A percentile compares a stretch with the other conserved stretches of the same genome.
Conservation (phyloP, 37 sponge, comb jelly and placozoan genomes). For the Bolinopsis microptera region DNA sequence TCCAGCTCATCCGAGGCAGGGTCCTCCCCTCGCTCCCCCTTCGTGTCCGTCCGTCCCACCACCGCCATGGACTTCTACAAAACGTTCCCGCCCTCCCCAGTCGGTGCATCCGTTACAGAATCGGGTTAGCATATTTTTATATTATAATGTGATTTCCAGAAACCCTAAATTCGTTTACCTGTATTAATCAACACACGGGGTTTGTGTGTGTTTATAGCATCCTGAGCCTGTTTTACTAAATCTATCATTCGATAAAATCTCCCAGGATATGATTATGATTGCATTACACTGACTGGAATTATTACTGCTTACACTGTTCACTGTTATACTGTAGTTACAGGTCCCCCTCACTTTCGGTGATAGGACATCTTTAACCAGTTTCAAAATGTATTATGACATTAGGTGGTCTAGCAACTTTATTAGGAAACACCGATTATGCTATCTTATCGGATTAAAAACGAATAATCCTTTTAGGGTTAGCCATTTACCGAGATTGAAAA, state of each 20-base stretch:
- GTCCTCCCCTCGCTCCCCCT: constrained; percentile 38
- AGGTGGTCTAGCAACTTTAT: constrained; percentile 49
- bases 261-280: constrained; percentile 51
- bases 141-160: constrained; percentile 56
- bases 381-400: constrained; percentile 65
- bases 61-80: constrained; percentile 63
- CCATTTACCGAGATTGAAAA: constrained; percentile 46
- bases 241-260: constrained; percentile 49
- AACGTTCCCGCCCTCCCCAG: constrained; percentile 9
- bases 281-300: constrained; percentile 26
- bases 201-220: constrained; percentile 35
- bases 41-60: constrained; percentile 19
- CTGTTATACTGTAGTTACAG: not conserved
- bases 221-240: constrained; percentile 3
- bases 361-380: constrained; percentile 7
- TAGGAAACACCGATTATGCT: constrained; percentile 41
- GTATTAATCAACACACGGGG: constrained; percentile 52
- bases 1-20: not conserved
- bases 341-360: not conserved
- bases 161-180: constrained; percentile 46
- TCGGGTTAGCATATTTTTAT: constrained; percentile 59
- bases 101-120: constrained; percentile 25
- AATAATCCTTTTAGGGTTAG: constrained; percentile 56
- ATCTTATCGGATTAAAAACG: constrained; percentile 45
- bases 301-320: not conserved